Percentiles rank a stretch among this genome's conserved stretches.
phyloP scores from a whole-genome alignment of 2,797 vertebrate genomes.

The Chanos chanos region DNA sequence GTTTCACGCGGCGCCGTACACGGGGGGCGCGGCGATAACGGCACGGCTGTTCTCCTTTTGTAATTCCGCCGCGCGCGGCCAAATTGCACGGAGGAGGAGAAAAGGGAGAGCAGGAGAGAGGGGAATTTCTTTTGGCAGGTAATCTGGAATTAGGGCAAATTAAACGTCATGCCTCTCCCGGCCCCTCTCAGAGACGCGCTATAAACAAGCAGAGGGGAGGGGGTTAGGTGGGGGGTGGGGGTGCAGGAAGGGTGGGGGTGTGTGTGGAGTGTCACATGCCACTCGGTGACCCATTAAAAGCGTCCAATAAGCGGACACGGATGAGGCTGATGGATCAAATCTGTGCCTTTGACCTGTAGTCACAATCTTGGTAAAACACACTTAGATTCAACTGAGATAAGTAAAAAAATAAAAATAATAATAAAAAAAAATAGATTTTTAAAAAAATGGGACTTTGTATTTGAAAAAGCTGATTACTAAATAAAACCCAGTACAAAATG shows the following conservation, averaged over 20 bases:
- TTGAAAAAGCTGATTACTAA: no score
- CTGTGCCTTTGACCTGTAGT: slow-evolving; percentile 17
- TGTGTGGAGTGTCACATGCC: no score
- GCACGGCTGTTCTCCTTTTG: slow-evolving; percentile 64
- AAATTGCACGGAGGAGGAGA: slow-evolving; percentile 70
- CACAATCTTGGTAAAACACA: slow-evolving; percentile 11
- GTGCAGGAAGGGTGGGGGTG: not conserved
- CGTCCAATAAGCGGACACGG: slow-evolving; percentile 30
- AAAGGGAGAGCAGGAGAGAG: slow-evolving; percentile 40
- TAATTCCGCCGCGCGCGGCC: slow-evolving; percentile 63
- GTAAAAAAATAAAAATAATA: not conserved
- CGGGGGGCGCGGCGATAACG: slow-evolving; percentile 65
- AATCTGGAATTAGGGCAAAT: slow-evolving; percentile 76
- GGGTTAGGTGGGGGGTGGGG: not conserved
- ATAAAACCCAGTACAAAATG: no score
- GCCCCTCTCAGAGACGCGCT: slow-evolving; percentile 25
- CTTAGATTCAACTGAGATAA: not conserved
- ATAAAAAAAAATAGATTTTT: no score
- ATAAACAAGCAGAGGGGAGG: slow-evolving; percentile 31
- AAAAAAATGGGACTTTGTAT: no score
- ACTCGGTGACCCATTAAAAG: slow-evolving; percentile 29
- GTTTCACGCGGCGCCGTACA: slow-evolving; percentile 49
- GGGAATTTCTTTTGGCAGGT: slow-evolving; percentile 74
- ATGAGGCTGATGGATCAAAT: slow-evolving; percentile 22
- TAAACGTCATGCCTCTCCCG: slow-evolving; percentile 66